Conservation (phyloP, 2,113 vertebrate genomes). For the Aspidoscelis tigris region DNA sequence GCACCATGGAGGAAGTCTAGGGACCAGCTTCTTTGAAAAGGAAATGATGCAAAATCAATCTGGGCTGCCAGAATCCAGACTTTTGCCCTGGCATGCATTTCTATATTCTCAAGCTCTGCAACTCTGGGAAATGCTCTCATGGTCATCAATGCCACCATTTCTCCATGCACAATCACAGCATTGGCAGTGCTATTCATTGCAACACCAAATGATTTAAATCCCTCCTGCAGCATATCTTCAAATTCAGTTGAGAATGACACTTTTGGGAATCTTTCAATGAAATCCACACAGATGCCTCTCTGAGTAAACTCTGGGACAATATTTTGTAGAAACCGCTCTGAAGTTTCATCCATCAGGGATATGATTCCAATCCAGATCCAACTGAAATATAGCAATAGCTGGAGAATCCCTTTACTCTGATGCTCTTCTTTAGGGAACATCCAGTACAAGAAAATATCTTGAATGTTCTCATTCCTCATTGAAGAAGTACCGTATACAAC, state of each 20-base stretch:
- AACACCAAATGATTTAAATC: too few relatives aligned
- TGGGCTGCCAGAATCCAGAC: conserved; percentile 3
- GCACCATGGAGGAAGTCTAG: conserved; percentile 1
- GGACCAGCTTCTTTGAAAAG: background rate
- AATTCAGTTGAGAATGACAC: background rate
- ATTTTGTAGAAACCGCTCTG: background rate
- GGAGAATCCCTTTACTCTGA: background rate
- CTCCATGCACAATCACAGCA: background rate
- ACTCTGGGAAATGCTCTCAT: background rate
- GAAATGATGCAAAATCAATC: background rate
- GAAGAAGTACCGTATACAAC: conserved; percentile 3
- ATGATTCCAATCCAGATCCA: conserved; percentile 12
- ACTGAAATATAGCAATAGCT: background rate
- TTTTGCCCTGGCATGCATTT: background rate
- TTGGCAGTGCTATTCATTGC: background rate
- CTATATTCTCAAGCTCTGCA: background rate
- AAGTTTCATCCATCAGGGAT: background rate
- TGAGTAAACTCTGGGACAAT: background rate
- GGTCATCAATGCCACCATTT: background rate
- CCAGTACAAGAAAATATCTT: background rate
- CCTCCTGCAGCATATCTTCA: background rate
- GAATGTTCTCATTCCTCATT: background rate
- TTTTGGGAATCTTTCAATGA: background rate
- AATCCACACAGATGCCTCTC: background rate
- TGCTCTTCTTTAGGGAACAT: conserved; percentile 1